A percentile compares a stretch with the other conserved stretches of the same genome.
These are phyloP conservation scores for Tetragonisca angustula DNA, from an alignment of 2,888 invertebrate species.

Conservation along the genomic window DNA sequence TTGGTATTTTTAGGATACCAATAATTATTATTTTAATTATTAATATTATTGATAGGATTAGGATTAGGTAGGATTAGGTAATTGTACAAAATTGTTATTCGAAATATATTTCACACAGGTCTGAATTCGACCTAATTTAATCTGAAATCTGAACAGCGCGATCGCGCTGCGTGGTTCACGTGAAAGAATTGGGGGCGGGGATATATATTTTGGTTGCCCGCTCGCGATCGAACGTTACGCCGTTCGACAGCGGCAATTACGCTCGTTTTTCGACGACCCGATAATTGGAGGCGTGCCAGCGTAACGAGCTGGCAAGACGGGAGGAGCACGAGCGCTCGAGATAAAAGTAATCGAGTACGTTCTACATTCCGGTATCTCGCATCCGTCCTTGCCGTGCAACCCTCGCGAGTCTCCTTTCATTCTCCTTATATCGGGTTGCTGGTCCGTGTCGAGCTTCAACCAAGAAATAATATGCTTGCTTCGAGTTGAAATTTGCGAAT, in stretches of 20 bases:
- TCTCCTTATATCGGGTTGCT: neutral
- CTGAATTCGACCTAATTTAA: too few species aligned
- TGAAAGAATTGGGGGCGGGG: too few species aligned
- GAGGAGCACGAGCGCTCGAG: slow-evolving; percentile 62
- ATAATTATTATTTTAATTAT: too few species aligned
- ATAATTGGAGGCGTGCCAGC: slow-evolving; percentile 54
- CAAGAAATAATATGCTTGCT: neutral
- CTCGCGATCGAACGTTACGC: neutral
- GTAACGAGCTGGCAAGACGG: slow-evolving; percentile 50
- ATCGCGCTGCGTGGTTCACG: too few species aligned
- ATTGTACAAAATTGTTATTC: too few species aligned
- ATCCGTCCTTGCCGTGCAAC: slow-evolving; percentile 20
- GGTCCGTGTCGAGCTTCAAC: neutral
- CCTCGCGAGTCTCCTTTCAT: slow-evolving; percentile 23
- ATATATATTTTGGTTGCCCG: too few species aligned
- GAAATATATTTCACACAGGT: too few species aligned
- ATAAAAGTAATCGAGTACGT: slow-evolving; percentile 57
- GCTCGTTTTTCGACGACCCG: slow-evolving; percentile 36
- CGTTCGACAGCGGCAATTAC: slow-evolving; percentile 9
- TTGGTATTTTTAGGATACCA: too few species aligned
- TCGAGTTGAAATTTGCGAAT: too few species aligned
- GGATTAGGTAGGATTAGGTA: too few species aligned
- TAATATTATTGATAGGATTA: too few species aligned
- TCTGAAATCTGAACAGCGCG: too few species aligned
- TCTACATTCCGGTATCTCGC: slow-evolving; percentile 56